Base-by-base conservation (phyloP, 2,797 vertebrate genomes). In the Geotrypetes seraphini region DNA sequence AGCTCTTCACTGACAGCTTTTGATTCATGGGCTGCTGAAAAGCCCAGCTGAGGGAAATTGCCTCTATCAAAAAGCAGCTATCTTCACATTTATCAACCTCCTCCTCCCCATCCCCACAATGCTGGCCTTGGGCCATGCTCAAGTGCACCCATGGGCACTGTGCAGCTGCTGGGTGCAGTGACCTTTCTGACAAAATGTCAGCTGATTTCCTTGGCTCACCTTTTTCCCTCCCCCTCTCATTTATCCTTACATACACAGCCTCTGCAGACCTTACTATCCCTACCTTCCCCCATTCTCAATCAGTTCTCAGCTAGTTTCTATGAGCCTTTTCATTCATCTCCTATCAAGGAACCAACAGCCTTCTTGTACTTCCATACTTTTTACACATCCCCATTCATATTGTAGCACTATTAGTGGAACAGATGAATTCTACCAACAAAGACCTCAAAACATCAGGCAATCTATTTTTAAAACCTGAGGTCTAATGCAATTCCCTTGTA, bases 11-110 rank as follows among this genome's bases (percentile, higher is more conserved):
- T 85, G 88, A 90, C 87, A 90, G 81, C 65, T 78, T 85, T 81
- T 91, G 89, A 91, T 91, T 89, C 88, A 90, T 86, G 82, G 76
- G 75, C 80, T 78, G 81, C 76, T 67, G 71, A 83, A n/a, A n/a
- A 75, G 78, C 78, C 79, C 81, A 88, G 84, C 87, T 85, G 74
- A 70, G 68, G 74, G 77, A 85, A 89, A 88, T 87, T 82, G 86
- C 81, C 83, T 76, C 80, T 45, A 84, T 84, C 86, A 84, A 87
- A 89, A 84, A 67, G 67, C 76, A 68, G 79, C 78, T 70, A 76
- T 74, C 73, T 66, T 76, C 51, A 72, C 82, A 87, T 88, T 87
- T 69, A 88, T 88, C 84, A 89, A 75, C 29, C 54, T 57, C 51
- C 25, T 46, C 31, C 13, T 25, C 25, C 18, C 18, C 31, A 15